Conservation (phyloP, 2,113 vertebrate genomes). For the Octodon degus region DNA sequence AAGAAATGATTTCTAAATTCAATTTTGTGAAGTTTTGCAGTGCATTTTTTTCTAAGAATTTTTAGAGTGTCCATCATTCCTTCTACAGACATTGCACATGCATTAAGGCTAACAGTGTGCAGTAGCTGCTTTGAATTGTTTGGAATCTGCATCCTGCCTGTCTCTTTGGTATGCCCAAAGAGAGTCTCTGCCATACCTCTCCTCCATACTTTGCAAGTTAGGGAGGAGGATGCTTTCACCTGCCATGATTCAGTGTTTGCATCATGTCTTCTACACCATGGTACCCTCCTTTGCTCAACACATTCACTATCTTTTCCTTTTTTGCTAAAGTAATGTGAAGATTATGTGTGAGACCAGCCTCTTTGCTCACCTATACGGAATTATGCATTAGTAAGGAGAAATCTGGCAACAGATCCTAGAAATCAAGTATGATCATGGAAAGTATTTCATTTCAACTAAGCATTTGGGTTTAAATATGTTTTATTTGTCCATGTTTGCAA, state of each 20-base stretch:
- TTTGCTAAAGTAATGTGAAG: neutral
- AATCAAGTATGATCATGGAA: neutral
- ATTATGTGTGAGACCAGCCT: neutral
- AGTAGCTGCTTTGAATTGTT: neutral
- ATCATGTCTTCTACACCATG: neutral
- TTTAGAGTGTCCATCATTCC: neutral
- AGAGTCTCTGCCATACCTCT: neutral
- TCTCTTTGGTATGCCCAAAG: neutral
- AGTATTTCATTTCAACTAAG: neutral
- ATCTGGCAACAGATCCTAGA: neutral
- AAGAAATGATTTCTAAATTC: neutral
- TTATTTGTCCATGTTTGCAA: neutral
- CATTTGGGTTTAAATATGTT: neutral
- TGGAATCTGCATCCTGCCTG: neutral
- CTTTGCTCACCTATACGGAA: neutral
- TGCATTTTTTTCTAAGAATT: neutral
- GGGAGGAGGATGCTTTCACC: neutral
- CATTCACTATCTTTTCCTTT: neutral
- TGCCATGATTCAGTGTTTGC: neutral
- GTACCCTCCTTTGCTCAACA: neutral
- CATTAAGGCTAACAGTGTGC: neutral
- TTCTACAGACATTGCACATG: neutral
- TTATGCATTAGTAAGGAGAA: neutral
- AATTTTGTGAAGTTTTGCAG: neutral
- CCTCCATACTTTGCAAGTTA: neutral